Conservation (phyloP, 2,113 vertebrate species). For the Prinia subflava region DNA sequence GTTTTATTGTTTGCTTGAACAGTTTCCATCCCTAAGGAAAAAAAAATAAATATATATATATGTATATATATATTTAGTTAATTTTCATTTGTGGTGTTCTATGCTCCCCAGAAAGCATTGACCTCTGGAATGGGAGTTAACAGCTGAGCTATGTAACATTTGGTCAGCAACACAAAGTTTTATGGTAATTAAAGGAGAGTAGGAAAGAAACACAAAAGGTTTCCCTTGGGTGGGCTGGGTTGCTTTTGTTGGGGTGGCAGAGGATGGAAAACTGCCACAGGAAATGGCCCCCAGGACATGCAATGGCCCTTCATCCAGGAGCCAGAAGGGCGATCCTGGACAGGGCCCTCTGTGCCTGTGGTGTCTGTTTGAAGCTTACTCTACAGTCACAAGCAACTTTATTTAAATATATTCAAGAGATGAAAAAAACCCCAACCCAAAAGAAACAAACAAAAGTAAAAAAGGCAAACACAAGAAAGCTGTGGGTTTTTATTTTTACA, state of each 20-base stretch:
- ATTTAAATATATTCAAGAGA: neutral
- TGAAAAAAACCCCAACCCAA: neutral
- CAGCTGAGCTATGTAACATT: neutral
- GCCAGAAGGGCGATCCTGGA: fast-evolving
- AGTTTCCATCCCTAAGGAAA: neutral
- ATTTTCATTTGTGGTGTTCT: neutral
- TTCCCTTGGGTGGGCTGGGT: neutral
- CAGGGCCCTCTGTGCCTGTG: fast-evolving
- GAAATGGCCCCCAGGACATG: neutral
- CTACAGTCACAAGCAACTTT: neutral
- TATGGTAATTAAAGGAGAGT: neutral
- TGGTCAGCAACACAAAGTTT: neutral
- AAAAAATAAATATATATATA: neutral
- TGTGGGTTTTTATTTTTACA: neutral
- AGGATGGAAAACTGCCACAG: neutral
- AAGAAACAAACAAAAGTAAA: neutral
- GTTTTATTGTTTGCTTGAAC: constrained; percentile 16
- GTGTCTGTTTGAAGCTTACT: neutral
- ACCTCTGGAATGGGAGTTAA: neutral
- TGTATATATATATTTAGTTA: neutral
- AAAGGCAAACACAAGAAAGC: neutral
- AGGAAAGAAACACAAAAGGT: neutral
- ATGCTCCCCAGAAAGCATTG: neutral
- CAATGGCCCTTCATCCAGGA: neutral
- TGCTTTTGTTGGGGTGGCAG: neutral